These are phyloP conservation scores for Sitobion miscanthi DNA, from an alignment of 1,140 invertebrate genomes.

Conservation along the genomic window DNA sequence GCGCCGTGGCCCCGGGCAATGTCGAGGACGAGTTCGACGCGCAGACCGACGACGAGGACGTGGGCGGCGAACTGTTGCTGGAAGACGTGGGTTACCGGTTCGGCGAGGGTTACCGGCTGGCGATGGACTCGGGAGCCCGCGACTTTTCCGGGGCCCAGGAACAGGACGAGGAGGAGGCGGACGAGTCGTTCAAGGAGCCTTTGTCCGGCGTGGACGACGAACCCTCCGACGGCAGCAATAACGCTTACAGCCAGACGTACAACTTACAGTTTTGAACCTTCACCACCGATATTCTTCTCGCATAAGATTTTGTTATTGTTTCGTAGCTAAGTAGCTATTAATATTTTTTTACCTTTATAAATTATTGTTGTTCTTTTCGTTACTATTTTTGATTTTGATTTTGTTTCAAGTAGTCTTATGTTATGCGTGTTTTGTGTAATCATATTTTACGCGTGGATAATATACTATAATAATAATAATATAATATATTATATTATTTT, in stretches of 20 bases:
- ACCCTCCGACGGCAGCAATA: neutral
- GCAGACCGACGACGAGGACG: neutral
- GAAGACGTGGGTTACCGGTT: conserved; percentile 47
- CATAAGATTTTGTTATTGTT: neutral
- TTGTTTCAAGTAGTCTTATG: neutral
- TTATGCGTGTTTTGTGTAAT: neutral
- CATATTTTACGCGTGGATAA: neutral
- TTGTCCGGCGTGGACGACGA: neutral
- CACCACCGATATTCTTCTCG: neutral
- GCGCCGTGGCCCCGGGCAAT: neutral
- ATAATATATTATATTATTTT: neutral
- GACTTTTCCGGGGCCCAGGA: neutral
- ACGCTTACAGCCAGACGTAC: conserved; percentile 44
- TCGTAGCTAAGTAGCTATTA: neutral
- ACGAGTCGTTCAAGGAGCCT: conserved; percentile 33
- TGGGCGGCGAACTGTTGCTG: neutral
- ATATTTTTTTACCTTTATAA: neutral
- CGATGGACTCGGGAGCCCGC: neutral
- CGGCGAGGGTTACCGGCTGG: conserved; percentile 45
- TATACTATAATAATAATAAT: neutral
- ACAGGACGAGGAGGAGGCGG: conserved; percentile 33
- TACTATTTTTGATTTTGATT: neutral
- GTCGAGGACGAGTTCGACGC: conserved; percentile 14
- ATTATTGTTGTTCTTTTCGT: neutral
- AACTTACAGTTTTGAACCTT: conserved; percentile 17